A percentile compares a stretch with the other conserved stretches of the same genome.
These are phyloP conservation scores for Dasysyrphus tricinctus DNA, from an alignment of 2,888 invertebrate genomes.

Conservation along the genomic window DNA sequence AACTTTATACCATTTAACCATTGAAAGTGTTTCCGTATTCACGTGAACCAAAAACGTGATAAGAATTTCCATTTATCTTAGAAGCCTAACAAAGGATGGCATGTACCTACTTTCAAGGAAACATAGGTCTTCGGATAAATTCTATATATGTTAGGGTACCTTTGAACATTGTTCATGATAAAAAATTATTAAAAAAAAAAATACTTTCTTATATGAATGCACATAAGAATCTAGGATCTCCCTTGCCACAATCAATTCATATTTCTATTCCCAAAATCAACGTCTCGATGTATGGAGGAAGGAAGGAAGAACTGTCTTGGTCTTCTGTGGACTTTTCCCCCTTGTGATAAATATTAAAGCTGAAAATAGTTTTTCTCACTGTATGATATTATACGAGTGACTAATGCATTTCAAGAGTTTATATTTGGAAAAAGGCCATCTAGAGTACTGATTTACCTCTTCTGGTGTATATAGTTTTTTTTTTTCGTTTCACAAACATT, in stretches of 20 bases:
- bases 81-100: slow-evolving; percentile 17
- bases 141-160: not conserved
- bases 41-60: slow-evolving; percentile 54
- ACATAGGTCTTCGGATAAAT: not conserved
- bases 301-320: not conserved
- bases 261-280: slow-evolving; percentile 13
- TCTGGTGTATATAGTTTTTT: too few species aligned
- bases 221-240: not conserved
- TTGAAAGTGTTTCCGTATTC: slow-evolving; percentile 6
- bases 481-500: slow-evolving; percentile 17
- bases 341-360: slow-evolving; percentile 30
- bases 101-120: not conserved
- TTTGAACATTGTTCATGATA: not conserved
- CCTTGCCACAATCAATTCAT: slow-evolving; percentile 23
- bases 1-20: slow-evolving; percentile 29
- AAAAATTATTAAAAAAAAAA: not conserved
- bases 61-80: slow-evolving; percentile 49
- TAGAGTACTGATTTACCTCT: slow-evolving; percentile 10
- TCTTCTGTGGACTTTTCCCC: slow-evolving; percentile 13
- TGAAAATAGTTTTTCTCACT: slow-evolving; percentile 35
- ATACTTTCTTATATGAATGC: not conserved
- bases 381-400: slow-evolving; percentile 1
- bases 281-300: not conserved
- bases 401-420: slow-evolving; percentile 47
- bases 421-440: slow-evolving; percentile 40